Evolutionary conservation across 2,797 vertebrate species (phyloP), one percentile per base, ranked within the genome.

Genomic region (Hirundo rustica): DNA sequence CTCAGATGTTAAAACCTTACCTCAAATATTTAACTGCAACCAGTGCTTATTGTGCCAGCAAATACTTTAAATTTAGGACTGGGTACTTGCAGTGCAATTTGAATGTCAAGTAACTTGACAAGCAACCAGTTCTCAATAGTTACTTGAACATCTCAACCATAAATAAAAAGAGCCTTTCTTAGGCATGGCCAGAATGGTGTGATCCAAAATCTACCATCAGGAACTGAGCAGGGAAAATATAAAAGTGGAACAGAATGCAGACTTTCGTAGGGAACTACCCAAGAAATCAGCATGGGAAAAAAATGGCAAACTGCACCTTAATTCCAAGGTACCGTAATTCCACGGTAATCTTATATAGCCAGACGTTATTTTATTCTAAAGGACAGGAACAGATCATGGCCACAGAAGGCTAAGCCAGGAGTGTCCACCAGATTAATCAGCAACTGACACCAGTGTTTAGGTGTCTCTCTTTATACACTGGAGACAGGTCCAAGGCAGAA

Each of bases 31-130:
- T 65, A 68, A 57, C 47, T 95, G 40, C 50, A 80, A 65, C 61
- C 64, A 66, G n/a, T 27, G 29, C 54, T 95, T 91, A 67, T 47
- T 94, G 89, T 91, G 85, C 54, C 89, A 94, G 54, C 36, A 88
- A 89, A 82, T 73, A 62, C 64, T 80, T 57, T 80, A 40, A 64
- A 82, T 32, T 70, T 85, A 30, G 45, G 48, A 71, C 12, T 44
- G 60, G 57, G 66, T 62, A 71, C 50, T 51, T 87, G 55, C 21
- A 78, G 66, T 44, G n/a, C 34, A 27, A 30, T 85, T n/a, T 65
- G 60, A 67, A 77, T 44, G 45, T 64, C 64, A 84, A 86, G 25
- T 60, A 70, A 79, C 55, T 60, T 60, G 25, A 90, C 40, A 66
- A 72, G 30, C 47, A 74, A 68, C 38, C 30, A 58, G 36, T 36